A percentile compares a stretch with the other conserved stretches of the same genome.
Evolutionary conservation across 2,888 invertebrate species (phyloP).

Genomic region (Drosophila lutescens): DNA sequence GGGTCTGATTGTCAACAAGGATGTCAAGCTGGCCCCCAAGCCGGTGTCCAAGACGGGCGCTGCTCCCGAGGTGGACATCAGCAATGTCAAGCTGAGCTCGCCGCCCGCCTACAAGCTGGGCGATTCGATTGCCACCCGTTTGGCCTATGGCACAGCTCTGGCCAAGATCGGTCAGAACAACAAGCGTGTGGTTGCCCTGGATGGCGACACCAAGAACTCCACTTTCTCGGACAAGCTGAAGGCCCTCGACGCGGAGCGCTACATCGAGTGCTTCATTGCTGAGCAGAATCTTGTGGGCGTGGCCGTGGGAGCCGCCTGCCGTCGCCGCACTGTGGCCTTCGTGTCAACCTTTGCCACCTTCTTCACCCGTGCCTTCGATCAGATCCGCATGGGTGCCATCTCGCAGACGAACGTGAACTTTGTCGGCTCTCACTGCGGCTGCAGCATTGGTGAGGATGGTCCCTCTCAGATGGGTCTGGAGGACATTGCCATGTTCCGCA

Average conservation of each 20-base stretch:
- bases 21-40: constrained; percentile 85
- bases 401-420: constrained; percentile 99
- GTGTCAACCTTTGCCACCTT: constrained; percentile 99
- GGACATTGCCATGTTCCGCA: constrained; percentile 97
- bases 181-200: constrained; percentile 94
- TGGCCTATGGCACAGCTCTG: constrained; percentile 97
- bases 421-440: constrained; percentile 98
- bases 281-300: constrained; percentile 99
- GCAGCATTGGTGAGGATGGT: constrained; percentile 99
- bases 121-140: constrained; percentile 93
- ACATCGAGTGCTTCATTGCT: constrained; percentile 99
- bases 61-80: constrained; percentile 90
- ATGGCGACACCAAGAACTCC: constrained; percentile 99
- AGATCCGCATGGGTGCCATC: constrained; percentile 99
- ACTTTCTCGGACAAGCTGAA: constrained; percentile 97
- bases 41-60: constrained; percentile 87
- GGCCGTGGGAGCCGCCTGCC: constrained; percentile 96
- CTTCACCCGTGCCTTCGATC: constrained; percentile 98
- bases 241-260: constrained; percentile 88
- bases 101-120: constrained; percentile 93
- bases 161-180: constrained; percentile 92
- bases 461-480: constrained; percentile 99
- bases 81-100: constrained; percentile 89
- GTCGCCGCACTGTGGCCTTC: constrained; percentile 96
- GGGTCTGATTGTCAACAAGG: constrained; percentile 83